Base-by-base conservation (phyloP, 2,888 invertebrate genomes). In the Zhengitettix transpicula region DNA sequence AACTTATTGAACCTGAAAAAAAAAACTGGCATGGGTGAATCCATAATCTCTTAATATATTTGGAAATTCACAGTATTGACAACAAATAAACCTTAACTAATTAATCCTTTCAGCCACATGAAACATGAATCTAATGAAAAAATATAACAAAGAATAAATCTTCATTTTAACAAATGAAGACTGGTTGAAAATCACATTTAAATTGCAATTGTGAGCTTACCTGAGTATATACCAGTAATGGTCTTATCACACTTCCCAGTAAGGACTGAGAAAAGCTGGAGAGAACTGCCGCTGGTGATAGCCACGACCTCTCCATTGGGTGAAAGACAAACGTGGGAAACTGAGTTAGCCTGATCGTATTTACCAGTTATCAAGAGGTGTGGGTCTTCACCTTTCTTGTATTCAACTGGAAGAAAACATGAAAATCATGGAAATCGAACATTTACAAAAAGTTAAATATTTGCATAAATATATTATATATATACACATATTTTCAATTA, bases 221-320 rank as follows among this genome's bases (percentile, higher is more conserved):
- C 73, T 64, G 71, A 63, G 65, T 75, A 75, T 40, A 89, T 73
- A 70, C 85, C 80, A 61, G 83, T 81, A 57, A 90, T 81, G 40
- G 77, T 79, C 65, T 79, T 79, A 67, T 85, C 86, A 61, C 83
- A 75, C 63, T 79, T 69, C 15, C 84, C 86, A 54, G 80, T 81
- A 64, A 78, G 74, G 0, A 84, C 81, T 58, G 83, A 85, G 74
- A 84, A 91, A 68, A 91, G 80, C 62, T 81, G 80, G 8, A 93
- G 70, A 15, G 76, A 76, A 47, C 78, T 75, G 58, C 81, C 81
- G 61, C 80, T 78, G 40, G 84, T 82, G 12, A 91, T 80, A 0
- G 81, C 88, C 12, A 90, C 74, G 16, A 89, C 85, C 68, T 88
- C 83, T 0, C 85, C 87, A 71, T 89, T 84, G 17, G 89, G 88